Base-by-base conservation (phyloP, 2,888 invertebrate species). In the Troilus luridus region DNA sequence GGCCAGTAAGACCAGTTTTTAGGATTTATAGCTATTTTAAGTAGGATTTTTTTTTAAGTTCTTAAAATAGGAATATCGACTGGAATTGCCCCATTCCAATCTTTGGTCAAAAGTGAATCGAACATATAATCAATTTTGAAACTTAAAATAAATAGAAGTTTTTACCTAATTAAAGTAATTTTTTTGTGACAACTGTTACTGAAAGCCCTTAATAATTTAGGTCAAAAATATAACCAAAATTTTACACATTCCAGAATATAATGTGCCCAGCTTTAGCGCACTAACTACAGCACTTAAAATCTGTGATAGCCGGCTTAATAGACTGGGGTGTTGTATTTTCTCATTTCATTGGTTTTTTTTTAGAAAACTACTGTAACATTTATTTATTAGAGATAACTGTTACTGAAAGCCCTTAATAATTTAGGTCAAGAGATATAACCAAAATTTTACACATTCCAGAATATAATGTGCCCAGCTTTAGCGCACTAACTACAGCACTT, bases 221-320 rank as follows among this genome's bases (percentile, higher is more conserved):
- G 56, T 85, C 56, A 85, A 85, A 6, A 85, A 56, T 0, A 77
- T 56, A 17, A 85, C 56, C 85, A 85, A 56, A 85, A 56, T 58
- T 85, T 85, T 85, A 85, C 85, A 85, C 85, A 85, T 11, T 85
- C 56, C 85, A 85, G 85, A 41, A 58, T 12, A 17, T 58, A 3
- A 54, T 85, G 85, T 85, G 85, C 85, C 85, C 85, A 85, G 85
- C 85, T 85, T 85, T 85, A 85, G 85, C 85, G 11, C 85, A 85
- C 85, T 58, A 85, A 85, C 85, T 85, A 85, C 85, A 85, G 85
- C 56, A 85, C 56, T 41, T 2, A 58, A 56, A 85, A 85, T 85
- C 85, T 85, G 85, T 85, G 56, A 56, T 85, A 85, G 85, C 85
- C 85, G 85, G 85, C 85, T 85, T 85, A 85, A 85, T 85, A 85